Evolutionary conservation across 2,888 invertebrate species (phyloP), one percentile per base, ranked within the genome.

Genomic region (Dorcus parallelipipedus): DNA sequence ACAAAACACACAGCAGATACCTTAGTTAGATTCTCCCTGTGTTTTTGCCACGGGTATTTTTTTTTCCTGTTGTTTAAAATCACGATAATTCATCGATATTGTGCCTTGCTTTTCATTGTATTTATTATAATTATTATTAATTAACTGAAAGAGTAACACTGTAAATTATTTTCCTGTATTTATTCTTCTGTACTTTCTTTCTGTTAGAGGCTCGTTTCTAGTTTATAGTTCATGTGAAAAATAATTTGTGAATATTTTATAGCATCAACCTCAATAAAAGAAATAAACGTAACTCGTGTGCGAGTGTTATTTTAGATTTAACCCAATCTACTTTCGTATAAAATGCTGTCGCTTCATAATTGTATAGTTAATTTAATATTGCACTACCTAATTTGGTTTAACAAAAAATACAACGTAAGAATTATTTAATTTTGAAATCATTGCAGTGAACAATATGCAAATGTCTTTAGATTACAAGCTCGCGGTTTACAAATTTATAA

Each of bases 71-170:
- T 59, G 56, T 66, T 61, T 66, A 56, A 58, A 60, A 53, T 64
- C 63, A 61, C 26, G 26, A 33, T 66, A 59, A 66, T 70, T 71
- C 69, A 69, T 71, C 69, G 64, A 67, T 70, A 66, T 69, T 72
- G 72, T 73, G 73, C 73, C 71, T 73, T 73, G 72, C 72, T 72
- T 72, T 65, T 67, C 69, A 67, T 68, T 70, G 64, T 71, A 68
- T 71, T 71, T 68, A 70, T 69, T 69, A 61, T 64, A 49, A 38
- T 49, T 61, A 64, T 60, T 66, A 61, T 33, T 33, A 59, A 38
- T 26, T 39, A 26, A 49, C 7, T 20, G 38, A 51, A 51, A 38
- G 38, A 20, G 14, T 45, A 45, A 45, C 23, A 38, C 26, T 70
- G 67, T 72, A 72, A 71, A 71, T 71, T 72, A 72, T 71, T 71